Evolutionary conservation across 2,888 invertebrate species (phyloP), one percentile per base, ranked within the genome.

Genomic region (Lochmaea crataegi): DNA sequence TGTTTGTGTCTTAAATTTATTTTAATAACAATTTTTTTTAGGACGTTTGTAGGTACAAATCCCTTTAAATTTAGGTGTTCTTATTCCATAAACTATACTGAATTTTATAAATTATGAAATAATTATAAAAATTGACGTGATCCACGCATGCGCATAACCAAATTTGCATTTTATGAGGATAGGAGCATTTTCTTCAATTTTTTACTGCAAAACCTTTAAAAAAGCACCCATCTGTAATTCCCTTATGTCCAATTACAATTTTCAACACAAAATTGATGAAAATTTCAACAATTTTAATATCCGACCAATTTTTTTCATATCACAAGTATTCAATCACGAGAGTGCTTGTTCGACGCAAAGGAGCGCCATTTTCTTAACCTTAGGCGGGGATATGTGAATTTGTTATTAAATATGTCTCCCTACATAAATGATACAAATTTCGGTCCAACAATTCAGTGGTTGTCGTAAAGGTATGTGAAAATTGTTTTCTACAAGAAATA

Each of bases 351-450:
- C 61, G 18, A 63, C 61, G 60, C 60, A 60, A 61, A 73, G 79
- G 80, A 83, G 83, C 86, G 86, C 86, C 86, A 86, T 87, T 86
- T 85, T 85, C 84, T 82, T 86, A 86, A 86, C 86, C 86, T 86
- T 85, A 84, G 85, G 84, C 84, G 84, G 84, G 84, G 85, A 85
- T 83, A 82, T 79, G 80, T 82, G 80, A 79, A 80, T 82, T 81
- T 81, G 74, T 78, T 77, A 77, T 78, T 76, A 81, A 80, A 79
- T 78, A 82, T 81, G 81, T 80, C 79, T 76, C 71, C 42, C 51
- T 57, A 66, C 58, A 73, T 70, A 51, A 74, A 73, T 75, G 69
- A 69, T 73, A 74, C 63, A 64, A 74, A 48, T 73, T 67, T 61
- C 53, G 18, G 63, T 66, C 57, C 75, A 65, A 71, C 67, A 61